phyloP scores from a whole-genome alignment of 2,797 vertebrate genomes.

The Lepilemur ruficaudatus region DNA sequence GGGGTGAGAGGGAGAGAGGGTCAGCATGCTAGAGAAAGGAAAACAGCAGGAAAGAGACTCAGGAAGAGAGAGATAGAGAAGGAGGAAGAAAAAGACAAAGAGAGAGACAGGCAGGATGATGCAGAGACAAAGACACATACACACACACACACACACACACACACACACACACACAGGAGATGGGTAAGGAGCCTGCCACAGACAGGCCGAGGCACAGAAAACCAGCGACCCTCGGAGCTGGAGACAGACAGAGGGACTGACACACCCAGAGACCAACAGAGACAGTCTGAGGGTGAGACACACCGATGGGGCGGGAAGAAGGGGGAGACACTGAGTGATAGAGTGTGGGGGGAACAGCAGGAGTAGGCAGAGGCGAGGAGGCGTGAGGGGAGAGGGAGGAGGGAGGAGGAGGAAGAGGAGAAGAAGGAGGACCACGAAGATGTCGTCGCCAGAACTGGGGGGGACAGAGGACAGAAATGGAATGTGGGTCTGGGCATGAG shows the following conservation, averaged over 20 bases:
- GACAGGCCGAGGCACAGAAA: constrained; percentile 37
- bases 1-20: background rate
- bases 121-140: constrained; percentile 60
- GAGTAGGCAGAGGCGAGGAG: constrained; percentile 47
- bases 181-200: constrained; percentile 6
- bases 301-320: background rate
- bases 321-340: constrained; percentile 59
- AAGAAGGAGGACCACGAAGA: background rate
- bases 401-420: background rate
- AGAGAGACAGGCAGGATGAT: constrained; percentile 54
- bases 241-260: constrained; percentile 51
- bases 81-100: constrained; percentile 50
- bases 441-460: constrained; percentile 52
- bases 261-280: constrained; percentile 64
- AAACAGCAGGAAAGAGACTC: constrained; percentile 9
- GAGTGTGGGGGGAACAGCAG: constrained; percentile 54
- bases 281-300: constrained; percentile 47
- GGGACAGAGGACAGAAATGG: constrained; percentile 73
- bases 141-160: background rate
- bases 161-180: background rate
- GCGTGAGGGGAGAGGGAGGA: constrained; percentile 17
- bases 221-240: constrained; percentile 6
- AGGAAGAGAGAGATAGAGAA: constrained; percentile 22
- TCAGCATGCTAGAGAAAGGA: background rate
- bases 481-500: constrained; percentile 81